phyloP scores from a whole-genome alignment of 2,113 vertebrate species.

The Dasyprocta punctata region DNA sequence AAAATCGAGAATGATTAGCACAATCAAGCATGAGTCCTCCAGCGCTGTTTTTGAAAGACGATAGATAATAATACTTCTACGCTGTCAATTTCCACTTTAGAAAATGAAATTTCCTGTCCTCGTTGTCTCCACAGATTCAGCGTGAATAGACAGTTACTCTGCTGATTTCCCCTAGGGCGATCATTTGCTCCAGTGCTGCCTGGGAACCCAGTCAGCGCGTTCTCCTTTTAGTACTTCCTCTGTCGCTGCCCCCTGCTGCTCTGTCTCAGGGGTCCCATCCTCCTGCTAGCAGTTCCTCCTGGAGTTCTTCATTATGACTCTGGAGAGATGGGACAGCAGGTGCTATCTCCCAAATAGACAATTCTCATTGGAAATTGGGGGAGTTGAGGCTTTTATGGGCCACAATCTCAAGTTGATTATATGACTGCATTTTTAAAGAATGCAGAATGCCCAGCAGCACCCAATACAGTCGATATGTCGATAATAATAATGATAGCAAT shows the following conservation, averaged over 20 bases:
- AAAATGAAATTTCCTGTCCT: slow-evolving; percentile 62
- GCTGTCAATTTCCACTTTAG: slow-evolving; percentile 67
- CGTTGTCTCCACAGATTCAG: slow-evolving; percentile 32
- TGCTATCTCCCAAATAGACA: background rate
- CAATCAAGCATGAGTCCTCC: slow-evolving; percentile 63
- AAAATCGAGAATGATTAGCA: slow-evolving; percentile 74
- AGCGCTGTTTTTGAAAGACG: slow-evolving; percentile 68
- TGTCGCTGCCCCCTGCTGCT: background rate
- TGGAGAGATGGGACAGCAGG: background rate
- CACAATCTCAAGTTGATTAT: background rate
- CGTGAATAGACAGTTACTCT: slow-evolving; percentile 49
- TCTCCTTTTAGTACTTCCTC: background rate
- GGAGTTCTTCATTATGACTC: background rate
- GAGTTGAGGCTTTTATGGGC: background rate
- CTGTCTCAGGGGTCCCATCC: background rate
- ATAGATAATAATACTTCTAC: slow-evolving; percentile 57
- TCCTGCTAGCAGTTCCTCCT: background rate
- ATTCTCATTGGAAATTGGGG: background rate
- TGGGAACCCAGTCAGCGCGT: background rate
- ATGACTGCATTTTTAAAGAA: background rate
- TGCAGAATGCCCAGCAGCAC: background rate
- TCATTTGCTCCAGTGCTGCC: slow-evolving; percentile 23
- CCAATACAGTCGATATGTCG: background rate
- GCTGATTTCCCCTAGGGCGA: slow-evolving; percentile 42
- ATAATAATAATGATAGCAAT: background rate